Conservation (phyloP, 2,888 invertebrate species). For the Drosophila nr. medialis region DNA sequence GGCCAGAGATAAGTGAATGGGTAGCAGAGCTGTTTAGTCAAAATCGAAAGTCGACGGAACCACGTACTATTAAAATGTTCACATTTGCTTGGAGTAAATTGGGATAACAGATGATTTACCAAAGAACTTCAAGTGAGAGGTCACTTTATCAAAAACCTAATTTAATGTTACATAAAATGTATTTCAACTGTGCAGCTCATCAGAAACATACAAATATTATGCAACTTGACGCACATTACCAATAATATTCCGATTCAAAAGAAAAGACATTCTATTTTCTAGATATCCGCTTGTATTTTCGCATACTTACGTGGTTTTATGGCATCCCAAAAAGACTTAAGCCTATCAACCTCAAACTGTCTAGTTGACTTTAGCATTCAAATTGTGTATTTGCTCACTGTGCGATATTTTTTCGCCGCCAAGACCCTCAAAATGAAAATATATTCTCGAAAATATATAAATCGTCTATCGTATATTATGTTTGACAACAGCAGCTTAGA, state of each 20-base stretch:
- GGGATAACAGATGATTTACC: not conserved
- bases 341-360: conserved; percentile 65
- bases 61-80: not conserved
- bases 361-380: conserved; percentile 29
- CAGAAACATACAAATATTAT: not conserved
- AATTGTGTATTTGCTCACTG: conserved; percentile 21
- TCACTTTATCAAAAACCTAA: not conserved
- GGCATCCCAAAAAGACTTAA: conserved; percentile 44
- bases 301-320: conserved; percentile 19
- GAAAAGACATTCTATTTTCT: not conserved
- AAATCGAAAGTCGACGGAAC: not conserved
- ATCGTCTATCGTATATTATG: not conserved
- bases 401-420: not conserved
- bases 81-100: not conserved
- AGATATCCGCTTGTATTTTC: not conserved
- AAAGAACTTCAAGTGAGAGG: not conserved
- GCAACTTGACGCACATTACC: not conserved
- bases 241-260: not conserved
- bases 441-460: conserved; percentile 3
- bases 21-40: not conserved
- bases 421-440: not conserved
- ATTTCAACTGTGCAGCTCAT: not conserved
- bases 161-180: not conserved
- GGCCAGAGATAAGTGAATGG: not conserved
- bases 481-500: conserved; percentile 40